phyloP scores from a whole-genome alignment of 2,888 invertebrate species.

The Therioaphis trifolii region DNA sequence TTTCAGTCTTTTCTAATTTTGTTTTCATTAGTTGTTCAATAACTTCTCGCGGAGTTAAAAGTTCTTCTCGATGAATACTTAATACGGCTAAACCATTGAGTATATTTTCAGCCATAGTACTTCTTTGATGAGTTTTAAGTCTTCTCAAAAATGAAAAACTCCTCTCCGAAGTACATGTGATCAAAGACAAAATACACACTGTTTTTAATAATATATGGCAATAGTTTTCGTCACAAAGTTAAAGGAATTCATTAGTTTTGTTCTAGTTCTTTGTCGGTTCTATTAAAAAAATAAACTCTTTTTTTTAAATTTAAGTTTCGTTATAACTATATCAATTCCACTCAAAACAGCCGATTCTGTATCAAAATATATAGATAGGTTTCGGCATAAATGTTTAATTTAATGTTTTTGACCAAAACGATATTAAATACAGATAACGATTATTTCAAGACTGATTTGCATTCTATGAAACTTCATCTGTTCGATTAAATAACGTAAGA shows the following conservation, averaged over 20 bases:
- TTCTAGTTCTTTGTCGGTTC: not conserved
- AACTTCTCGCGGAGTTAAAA: slow-evolving; percentile 4
- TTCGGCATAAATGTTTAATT: too few relatives aligned
- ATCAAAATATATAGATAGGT: not conserved
- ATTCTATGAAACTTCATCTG: too few relatives aligned
- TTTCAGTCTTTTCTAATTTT: slow-evolving; percentile 18
- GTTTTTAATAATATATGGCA: not conserved
- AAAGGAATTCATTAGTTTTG: not conserved
- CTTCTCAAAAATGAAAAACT: too few relatives aligned
- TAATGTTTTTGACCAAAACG: too few relatives aligned
- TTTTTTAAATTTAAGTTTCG: too few relatives aligned
- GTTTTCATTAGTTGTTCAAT: slow-evolving; percentile 4
- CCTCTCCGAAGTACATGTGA: not conserved
- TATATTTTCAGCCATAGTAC: not conserved
- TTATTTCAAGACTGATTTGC: too few relatives aligned
- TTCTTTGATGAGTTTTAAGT: slow-evolving; percentile 5
- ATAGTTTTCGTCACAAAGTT: slow-evolving; percentile 1
- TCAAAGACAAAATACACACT: not conserved
- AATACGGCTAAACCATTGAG: not conserved
- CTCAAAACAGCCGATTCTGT: not conserved
- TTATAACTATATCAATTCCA: not conserved
- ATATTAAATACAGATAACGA: too few relatives aligned
- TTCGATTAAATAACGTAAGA: too few relatives aligned
- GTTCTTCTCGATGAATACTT: slow-evolving; percentile 2
- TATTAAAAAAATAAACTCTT: too few relatives aligned